Conservation (phyloP, 2,888 invertebrate species). For the Tenodera sinensis region DNA sequence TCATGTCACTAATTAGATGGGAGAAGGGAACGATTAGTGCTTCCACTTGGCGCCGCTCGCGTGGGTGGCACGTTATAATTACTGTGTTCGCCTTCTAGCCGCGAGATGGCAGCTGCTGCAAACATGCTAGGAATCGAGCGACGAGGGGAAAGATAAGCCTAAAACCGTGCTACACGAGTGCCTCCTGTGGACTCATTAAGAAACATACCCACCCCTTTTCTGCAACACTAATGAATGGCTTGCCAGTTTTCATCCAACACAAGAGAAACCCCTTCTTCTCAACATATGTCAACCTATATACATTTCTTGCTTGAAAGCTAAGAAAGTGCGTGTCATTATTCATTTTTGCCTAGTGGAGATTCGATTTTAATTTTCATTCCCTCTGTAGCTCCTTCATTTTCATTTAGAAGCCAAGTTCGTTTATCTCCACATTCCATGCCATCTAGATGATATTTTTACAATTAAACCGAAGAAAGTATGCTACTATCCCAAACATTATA, state of each 20-base stretch:
- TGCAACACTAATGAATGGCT: slow-evolving; percentile 8
- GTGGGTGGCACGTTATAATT: neutral
- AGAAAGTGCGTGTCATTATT: neutral
- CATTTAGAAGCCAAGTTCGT: too few species aligned
- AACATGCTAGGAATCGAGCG: neutral
- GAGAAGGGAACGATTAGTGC: slow-evolving; percentile 3
- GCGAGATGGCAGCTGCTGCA: neutral
- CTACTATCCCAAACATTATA: too few species aligned
- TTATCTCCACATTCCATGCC: too few species aligned
- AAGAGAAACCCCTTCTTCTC: neutral
- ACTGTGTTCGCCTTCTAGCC: neutral
- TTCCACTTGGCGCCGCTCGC: slow-evolving; percentile 2
- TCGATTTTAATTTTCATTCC: neutral
- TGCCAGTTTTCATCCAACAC: neutral
- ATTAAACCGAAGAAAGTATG: too few species aligned
- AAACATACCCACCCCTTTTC: neutral
- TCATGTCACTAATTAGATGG: slow-evolving; percentile 11
- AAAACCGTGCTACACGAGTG: neutral
- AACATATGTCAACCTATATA: neutral
- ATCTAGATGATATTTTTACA: too few species aligned
- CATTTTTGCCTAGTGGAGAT: neutral
- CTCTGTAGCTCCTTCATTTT: neutral
- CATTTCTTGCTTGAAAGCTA: neutral
- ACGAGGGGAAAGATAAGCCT: neutral
- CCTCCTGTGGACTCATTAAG: slow-evolving; percentile 11